Evolutionary conservation across 2,797 vertebrate genomes (phyloP).

Genomic region (Epinephelus awoara): DNA sequence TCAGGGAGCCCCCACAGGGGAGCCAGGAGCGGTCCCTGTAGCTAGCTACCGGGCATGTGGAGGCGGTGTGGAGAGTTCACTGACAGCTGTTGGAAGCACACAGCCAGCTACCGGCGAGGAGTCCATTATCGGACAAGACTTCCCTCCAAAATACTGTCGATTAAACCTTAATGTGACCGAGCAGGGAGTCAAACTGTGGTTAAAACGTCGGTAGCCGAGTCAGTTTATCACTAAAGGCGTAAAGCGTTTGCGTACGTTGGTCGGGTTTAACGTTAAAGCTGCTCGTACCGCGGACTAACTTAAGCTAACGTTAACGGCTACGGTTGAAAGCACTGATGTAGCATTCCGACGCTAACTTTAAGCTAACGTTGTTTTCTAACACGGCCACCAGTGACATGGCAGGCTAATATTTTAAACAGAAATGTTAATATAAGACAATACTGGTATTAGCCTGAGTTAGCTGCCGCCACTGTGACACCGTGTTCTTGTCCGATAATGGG

Average conservation of each 20-base stretch:
- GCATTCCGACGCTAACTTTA: background rate
- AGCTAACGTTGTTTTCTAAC: background rate
- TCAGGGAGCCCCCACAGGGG: too few species aligned
- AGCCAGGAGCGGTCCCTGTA: background rate
- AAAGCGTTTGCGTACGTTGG: too few species aligned
- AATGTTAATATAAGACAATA: background rate
- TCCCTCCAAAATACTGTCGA: rapidly evolving
- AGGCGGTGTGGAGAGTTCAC: background rate
- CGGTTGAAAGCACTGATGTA: too few species aligned
- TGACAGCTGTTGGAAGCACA: conserved; percentile 6
- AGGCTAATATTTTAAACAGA: background rate
- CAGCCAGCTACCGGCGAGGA: background rate
- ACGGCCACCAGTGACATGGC: background rate
- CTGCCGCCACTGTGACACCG: rapidly evolving
- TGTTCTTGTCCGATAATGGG: conserved; percentile 33
- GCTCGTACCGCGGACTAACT: too few species aligned
- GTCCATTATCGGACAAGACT: conserved; percentile 27
- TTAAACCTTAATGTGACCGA: background rate
- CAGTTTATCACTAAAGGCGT: too few species aligned
- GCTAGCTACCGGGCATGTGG: background rate
- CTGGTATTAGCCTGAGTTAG: background rate
- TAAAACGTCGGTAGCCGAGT: background rate
- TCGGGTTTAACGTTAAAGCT: too few species aligned
- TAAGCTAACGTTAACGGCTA: too few species aligned
- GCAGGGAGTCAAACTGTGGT: too few species aligned